Conservation (phyloP, 2,888 invertebrate genomes). For the Cephus sareptanus region DNA sequence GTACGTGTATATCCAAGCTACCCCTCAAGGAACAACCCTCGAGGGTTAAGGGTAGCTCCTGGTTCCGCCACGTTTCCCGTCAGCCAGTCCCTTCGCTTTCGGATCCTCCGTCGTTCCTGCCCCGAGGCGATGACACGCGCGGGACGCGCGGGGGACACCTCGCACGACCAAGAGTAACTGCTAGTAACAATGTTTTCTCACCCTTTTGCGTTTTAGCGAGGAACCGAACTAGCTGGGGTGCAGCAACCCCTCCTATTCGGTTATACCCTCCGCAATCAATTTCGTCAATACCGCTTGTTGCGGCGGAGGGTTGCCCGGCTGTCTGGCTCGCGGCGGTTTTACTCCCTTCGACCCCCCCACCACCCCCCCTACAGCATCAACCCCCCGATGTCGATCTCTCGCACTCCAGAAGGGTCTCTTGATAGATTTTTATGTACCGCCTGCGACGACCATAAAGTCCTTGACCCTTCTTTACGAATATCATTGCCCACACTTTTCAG, state of each 20-base stretch:
- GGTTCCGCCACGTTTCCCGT: neutral
- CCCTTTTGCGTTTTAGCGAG: slow-evolving; percentile 54
- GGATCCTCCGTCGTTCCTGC: slow-evolving; percentile 33
- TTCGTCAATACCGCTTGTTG: slow-evolving; percentile 62
- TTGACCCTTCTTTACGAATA: slow-evolving; percentile 6
- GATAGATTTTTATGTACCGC: slow-evolving; percentile 51
- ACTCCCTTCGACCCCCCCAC: slow-evolving; percentile 24
- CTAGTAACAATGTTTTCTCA: slow-evolving; percentile 62
- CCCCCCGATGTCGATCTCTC: slow-evolving; percentile 19
- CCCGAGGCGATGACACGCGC: slow-evolving; percentile 53
- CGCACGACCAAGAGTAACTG: slow-evolving; percentile 50
- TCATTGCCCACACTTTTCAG: neutral
- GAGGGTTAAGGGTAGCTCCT: neutral
- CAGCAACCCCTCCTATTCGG: slow-evolving; percentile 32
- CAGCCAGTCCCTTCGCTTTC: neutral
- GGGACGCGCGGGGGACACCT: slow-evolving; percentile 20
- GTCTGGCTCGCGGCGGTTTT: slow-evolving; percentile 56
- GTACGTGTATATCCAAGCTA: neutral
- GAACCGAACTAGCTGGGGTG: slow-evolving; percentile 28
- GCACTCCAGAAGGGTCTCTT: slow-evolving; percentile 42
- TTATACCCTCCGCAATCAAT: slow-evolving; percentile 59
- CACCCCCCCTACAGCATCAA: slow-evolving; percentile 26
- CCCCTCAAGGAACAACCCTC: slow-evolving; percentile 4
- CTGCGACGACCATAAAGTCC: slow-evolving; percentile 3
- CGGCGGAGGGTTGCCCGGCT: slow-evolving; percentile 49